Evolutionary conservation across 2,113 vertebrate species (phyloP).

Genomic region (Vanacampus margaritifer): DNA sequence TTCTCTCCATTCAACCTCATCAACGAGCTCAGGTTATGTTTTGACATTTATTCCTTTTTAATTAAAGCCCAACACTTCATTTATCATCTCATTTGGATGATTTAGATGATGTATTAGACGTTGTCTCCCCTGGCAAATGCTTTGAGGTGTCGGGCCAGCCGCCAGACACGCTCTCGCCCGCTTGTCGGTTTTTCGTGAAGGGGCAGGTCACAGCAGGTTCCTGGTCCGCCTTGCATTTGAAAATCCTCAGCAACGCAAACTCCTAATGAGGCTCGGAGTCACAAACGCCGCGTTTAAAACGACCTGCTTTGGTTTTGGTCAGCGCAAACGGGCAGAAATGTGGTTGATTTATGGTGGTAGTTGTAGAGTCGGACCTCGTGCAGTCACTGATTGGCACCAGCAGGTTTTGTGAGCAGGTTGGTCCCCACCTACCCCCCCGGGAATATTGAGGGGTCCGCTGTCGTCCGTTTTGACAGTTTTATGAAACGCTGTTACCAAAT

Average conservation of each 20-base stretch:
- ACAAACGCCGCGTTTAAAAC: background rate
- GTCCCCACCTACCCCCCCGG: too few relatives aligned
- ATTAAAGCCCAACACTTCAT: background rate
- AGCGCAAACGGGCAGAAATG: too few relatives aligned
- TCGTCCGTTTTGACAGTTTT: too few relatives aligned
- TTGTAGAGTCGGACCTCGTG: too few relatives aligned
- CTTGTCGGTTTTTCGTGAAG: background rate
- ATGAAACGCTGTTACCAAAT: too few relatives aligned
- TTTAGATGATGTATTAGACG: background rate
- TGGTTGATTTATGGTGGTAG: too few relatives aligned
- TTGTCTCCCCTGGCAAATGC: background rate
- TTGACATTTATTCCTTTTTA: background rate
- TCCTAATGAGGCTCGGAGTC: background rate
- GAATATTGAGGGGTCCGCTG: too few relatives aligned
- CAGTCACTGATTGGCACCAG: too few relatives aligned
- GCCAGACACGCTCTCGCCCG: slow-evolving; percentile 26
- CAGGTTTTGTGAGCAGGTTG: too few relatives aligned
- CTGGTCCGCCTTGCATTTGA: slow-evolving; percentile 13
- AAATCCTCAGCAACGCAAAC: background rate
- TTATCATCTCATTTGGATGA: background rate
- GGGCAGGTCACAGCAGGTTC: slow-evolving; percentile 43
- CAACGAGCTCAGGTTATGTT: background rate
- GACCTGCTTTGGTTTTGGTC: background rate
- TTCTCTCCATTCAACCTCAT: background rate
- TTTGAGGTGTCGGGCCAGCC: background rate